Evolutionary conservation across 2,113 vertebrate genomes (phyloP).

Genomic region (Poeciliopsis turrubarensis): DNA sequence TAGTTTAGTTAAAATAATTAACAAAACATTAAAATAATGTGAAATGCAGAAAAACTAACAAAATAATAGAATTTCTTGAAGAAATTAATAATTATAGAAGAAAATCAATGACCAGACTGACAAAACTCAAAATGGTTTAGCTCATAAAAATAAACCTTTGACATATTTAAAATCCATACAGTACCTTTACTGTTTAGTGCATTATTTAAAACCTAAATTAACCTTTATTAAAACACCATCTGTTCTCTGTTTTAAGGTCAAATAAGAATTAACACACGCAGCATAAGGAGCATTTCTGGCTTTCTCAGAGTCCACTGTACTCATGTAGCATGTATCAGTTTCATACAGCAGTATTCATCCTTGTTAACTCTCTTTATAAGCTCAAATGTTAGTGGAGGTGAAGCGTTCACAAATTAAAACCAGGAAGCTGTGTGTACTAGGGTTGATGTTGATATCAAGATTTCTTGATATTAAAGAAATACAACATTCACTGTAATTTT

Average conservation of each 20-base stretch:
- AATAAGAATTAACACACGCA: constrained; percentile 7
- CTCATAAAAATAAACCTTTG: background rate
- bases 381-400: constrained; percentile 5
- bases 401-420: no score
- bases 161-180: background rate
- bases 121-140: background rate
- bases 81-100: no score
- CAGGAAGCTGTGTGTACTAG: no score
- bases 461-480: no score
- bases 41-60: background rate
- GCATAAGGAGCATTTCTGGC: constrained; percentile 2
- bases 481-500: no score
- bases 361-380: constrained; percentile 43
- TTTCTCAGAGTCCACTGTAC: constrained; percentile 4
- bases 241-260: constrained; percentile 2
- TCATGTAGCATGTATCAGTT: background rate
- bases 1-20: no score
- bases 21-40: no score
- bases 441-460: no score
- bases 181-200: background rate
- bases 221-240: background rate
- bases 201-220: constrained; percentile 12
- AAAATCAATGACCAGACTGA: background rate
- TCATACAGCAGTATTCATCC: constrained; percentile 21
- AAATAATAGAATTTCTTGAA: background rate